phyloP scores from a whole-genome alignment of 1,140 invertebrate genomes.

The Apolygus lucorum region DNA sequence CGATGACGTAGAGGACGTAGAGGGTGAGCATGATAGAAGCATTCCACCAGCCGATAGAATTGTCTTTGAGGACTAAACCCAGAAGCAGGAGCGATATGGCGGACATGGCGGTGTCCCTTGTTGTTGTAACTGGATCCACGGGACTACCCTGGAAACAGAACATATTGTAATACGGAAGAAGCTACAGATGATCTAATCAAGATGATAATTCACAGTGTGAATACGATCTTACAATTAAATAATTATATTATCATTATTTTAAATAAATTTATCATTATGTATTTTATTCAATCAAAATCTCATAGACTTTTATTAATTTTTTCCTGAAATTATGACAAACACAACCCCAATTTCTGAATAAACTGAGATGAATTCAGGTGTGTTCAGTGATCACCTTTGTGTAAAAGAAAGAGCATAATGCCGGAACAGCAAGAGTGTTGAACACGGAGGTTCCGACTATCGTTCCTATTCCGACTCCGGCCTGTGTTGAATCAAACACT shows the following conservation, averaged over 20 bases:
- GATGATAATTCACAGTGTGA: too few relatives aligned
- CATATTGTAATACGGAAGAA: too few relatives aligned
- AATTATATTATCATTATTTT: too few relatives aligned
- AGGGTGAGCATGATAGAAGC: neutral
- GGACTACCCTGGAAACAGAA: neutral
- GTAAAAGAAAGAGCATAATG: neutral
- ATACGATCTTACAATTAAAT: too few relatives aligned
- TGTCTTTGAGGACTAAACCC: neutral
- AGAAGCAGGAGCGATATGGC: neutral
- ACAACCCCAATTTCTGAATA: too few relatives aligned
- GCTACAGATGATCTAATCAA: too few relatives aligned
- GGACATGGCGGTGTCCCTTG: neutral
- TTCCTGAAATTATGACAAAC: too few relatives aligned
- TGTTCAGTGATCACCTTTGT: neutral
- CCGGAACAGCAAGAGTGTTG: slow-evolving; percentile 18
- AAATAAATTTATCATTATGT: too few relatives aligned
- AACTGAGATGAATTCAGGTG: too few relatives aligned
- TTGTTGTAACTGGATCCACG: neutral
- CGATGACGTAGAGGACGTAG: neutral
- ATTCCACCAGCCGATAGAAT: neutral
- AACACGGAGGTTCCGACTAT: slow-evolving; percentile 13
- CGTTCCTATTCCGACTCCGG: slow-evolving; percentile 1
- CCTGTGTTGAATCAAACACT: neutral
- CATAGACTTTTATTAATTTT: too few relatives aligned
- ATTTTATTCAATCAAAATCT: too few relatives aligned